Evolutionary conservation across 2,888 invertebrate genomes (phyloP).

Genomic region (Argyra leucocephala): DNA sequence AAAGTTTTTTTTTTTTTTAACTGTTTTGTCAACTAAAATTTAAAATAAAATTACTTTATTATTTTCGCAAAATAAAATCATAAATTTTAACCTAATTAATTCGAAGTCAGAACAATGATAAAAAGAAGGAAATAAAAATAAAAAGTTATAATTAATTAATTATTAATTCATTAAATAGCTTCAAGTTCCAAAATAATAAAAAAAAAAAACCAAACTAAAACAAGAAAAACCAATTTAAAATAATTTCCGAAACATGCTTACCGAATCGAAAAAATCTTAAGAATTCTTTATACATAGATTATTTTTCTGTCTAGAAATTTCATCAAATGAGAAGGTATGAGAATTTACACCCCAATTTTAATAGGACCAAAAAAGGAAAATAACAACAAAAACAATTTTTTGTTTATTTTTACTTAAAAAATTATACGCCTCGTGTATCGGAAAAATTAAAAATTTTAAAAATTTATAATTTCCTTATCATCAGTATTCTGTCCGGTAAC

Average conservation of each 20-base stretch:
- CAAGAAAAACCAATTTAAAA: not conserved
- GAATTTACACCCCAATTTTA: not conserved
- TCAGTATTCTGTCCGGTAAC: conserved; percentile 1
- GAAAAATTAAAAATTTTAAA: not conserved
- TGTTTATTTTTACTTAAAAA: too few species aligned
- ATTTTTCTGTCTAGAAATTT: not conserved
- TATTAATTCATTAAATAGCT: not conserved
- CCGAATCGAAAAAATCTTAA: not conserved
- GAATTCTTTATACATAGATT: not conserved
- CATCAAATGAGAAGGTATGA: too few species aligned
- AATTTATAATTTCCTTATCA: not conserved
- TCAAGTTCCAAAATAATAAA: not conserved
- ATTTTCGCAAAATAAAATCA: too few species aligned
- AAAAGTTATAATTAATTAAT: not conserved
- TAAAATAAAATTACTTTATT: too few species aligned
- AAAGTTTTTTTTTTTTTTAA: too few species aligned
- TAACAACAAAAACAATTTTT: too few species aligned
- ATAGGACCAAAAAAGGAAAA: not conserved
- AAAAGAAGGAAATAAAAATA: too few species aligned
- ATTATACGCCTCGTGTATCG: conserved; percentile 1
- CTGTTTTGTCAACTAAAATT: too few species aligned
- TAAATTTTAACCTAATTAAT: too few species aligned
- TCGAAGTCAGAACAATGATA: too few species aligned
- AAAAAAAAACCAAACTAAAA: not conserved
- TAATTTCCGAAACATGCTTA: not conserved